phyloP scores from a whole-genome alignment of 1,140 invertebrate species.

The Globodera ellingtonae region DNA sequence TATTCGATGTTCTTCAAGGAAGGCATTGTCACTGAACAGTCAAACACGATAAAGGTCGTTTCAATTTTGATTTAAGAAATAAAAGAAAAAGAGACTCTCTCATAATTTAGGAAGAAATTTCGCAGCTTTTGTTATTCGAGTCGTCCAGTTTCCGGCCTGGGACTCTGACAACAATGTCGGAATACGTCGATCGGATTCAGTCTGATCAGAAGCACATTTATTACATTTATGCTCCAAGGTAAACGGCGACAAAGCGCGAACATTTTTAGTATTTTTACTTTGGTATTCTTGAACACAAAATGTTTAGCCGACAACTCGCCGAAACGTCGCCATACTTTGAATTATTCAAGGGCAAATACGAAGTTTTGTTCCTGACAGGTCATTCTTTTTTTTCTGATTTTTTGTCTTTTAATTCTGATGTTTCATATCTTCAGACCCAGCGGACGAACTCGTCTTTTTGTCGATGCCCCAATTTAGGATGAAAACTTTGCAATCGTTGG shows the following conservation, averaged over 20 bases:
- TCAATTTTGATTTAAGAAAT: neutral
- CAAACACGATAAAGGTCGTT: conserved; percentile 22
- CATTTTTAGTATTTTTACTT: neutral
- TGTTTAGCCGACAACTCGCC: conserved; percentile 35
- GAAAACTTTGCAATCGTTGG: conserved; percentile 81
- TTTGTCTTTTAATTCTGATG: neutral
- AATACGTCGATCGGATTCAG: conserved; percentile 78
- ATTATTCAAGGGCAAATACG: conserved; percentile 78
- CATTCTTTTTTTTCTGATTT: neutral
- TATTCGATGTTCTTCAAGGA: conserved; percentile 83
- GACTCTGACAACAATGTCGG: conserved; percentile 78
- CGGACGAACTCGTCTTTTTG: conserved; percentile 91
- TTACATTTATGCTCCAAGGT: conserved; percentile 72
- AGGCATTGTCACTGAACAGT: conserved; percentile 27
- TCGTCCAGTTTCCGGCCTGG: conserved; percentile 79
- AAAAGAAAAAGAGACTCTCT: neutral
- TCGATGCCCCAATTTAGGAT: conserved; percentile 82
- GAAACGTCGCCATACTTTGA: conserved; percentile 92
- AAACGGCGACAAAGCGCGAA: neutral
- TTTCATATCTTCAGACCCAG: conserved; percentile 77
- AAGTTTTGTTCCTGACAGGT: conserved; percentile 86
- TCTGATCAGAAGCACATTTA: conserved; percentile 83
- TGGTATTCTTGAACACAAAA: neutral
- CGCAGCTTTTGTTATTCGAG: conserved; percentile 86
- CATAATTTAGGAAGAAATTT: conserved; percentile 80